Conservation (phyloP, 2,797 vertebrate genomes). For the Podarcis lilfordi region DNA sequence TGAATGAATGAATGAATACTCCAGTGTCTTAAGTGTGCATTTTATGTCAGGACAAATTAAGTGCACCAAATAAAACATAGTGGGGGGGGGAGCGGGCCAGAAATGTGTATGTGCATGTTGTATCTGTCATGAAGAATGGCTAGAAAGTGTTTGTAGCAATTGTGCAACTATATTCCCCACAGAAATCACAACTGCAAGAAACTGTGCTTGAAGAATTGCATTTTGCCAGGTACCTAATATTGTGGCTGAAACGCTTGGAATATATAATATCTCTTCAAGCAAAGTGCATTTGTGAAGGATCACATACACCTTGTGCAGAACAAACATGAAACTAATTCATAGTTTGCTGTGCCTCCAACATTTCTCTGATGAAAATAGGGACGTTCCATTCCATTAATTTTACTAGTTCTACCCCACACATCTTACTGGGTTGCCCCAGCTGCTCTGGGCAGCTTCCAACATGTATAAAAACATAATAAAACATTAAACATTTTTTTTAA, state of each 20-base stretch:
- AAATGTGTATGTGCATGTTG: neutral
- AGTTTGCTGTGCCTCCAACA: neutral
- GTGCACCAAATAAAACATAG: neutral
- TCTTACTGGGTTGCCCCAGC: too few species aligned
- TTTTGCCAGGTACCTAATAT: neutral
- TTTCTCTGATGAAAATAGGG: too few species aligned
- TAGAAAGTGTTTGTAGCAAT: neutral
- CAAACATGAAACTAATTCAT: slow-evolving; percentile 2
- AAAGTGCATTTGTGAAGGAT: neutral
- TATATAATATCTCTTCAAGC: neutral
- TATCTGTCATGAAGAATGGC: neutral
- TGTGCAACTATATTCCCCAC: neutral
- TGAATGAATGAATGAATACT: neutral
- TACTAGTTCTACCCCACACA: too few species aligned
- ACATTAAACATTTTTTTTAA: too few species aligned
- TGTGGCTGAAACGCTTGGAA: neutral
- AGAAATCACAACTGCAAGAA: neutral
- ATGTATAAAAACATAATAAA: too few species aligned
- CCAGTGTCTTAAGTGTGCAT: neutral
- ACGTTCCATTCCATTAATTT: too few species aligned
- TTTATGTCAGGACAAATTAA: neutral
- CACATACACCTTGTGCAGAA: neutral
- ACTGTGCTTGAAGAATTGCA: neutral
- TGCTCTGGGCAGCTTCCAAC: too few species aligned
- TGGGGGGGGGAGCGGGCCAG: neutral